A percentile compares a stretch with the other conserved stretches of the same genome.
phyloP scores from a whole-genome alignment of 2,888 invertebrate species.

The Coelopa pilipes region DNA sequence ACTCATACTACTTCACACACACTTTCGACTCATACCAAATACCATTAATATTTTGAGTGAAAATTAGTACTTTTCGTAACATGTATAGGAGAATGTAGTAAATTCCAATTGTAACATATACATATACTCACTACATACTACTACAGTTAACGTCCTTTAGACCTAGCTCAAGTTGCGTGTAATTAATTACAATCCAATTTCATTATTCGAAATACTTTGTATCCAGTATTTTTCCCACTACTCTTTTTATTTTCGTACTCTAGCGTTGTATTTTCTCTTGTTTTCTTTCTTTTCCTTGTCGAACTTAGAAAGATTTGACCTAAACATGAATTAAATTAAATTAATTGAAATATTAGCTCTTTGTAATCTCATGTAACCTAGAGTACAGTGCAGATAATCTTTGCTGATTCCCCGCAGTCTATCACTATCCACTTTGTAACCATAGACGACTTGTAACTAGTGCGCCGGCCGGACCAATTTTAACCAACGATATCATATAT shows the following conservation, averaged over 20 bases:
- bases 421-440: slow-evolving; percentile 14
- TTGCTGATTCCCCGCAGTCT: slow-evolving; percentile 23
- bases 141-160: too few species aligned
- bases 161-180: not conserved
- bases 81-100: too few species aligned
- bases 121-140: too few species aligned
- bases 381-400: slow-evolving; percentile 13
- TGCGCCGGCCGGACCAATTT: slow-evolving; percentile 34
- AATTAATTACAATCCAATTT: not conserved
- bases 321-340: not conserved
- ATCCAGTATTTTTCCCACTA: not conserved
- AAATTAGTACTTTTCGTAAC: too few species aligned
- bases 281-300: too few species aligned
- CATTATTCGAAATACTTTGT: not conserved
- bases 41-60: too few species aligned
- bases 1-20: too few species aligned
- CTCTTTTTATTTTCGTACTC: not conserved
- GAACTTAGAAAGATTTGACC: not conserved
- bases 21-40: too few species aligned
- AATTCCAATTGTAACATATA: too few species aligned
- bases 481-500: slow-evolving; percentile 1
- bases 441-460: slow-evolving; percentile 23
- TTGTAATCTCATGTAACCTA: slow-evolving; percentile 23
- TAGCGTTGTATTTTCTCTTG: not conserved
- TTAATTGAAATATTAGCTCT: not conserved